Percentiles rank a stretch among this genome's conserved stretches.
Evolutionary conservation across 2,797 vertebrate genomes (phyloP).

Genomic region (Carapus acus): DNA sequence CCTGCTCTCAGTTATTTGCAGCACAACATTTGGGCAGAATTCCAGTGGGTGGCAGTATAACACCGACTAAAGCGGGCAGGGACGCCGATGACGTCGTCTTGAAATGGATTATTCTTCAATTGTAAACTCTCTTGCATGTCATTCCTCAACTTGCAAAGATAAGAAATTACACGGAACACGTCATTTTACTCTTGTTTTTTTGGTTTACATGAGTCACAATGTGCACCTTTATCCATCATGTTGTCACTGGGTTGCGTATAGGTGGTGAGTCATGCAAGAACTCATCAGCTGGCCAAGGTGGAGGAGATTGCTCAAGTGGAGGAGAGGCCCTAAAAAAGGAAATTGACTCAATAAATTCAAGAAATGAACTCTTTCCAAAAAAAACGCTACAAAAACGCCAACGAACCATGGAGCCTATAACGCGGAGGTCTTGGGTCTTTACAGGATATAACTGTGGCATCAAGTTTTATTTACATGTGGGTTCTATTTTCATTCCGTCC

Average conservation of each 20-base stretch:
- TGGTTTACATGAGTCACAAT: neutral
- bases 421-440: no score
- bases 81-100: neutral
- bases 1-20: neutral
- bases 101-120: neutral
- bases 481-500: neutral
- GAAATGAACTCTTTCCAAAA: no score
- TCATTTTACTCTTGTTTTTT: neutral
- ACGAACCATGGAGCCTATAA: no score
- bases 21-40: slow-evolving; percentile 2
- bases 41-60: slow-evolving; percentile 57
- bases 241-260: slow-evolving; percentile 22
- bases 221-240: slow-evolving; percentile 7
- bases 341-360: no score
- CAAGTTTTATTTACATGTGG: no score
- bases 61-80: slow-evolving; percentile 1
- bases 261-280: slow-evolving; percentile 32
- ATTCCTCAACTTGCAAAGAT: no score
- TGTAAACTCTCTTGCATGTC: neutral
- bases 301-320: slow-evolving; percentile 7
- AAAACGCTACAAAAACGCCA: no score
- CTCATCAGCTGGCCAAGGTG: slow-evolving; percentile 4
- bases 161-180: slow-evolving; percentile 1
- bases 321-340: neutral
- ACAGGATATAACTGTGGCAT: no score